Evolutionary conservation across 2,113 vertebrate species (phyloP), one percentile per base, ranked within the genome.

Genomic region (Cryptomyrus ogoouensis): DNA sequence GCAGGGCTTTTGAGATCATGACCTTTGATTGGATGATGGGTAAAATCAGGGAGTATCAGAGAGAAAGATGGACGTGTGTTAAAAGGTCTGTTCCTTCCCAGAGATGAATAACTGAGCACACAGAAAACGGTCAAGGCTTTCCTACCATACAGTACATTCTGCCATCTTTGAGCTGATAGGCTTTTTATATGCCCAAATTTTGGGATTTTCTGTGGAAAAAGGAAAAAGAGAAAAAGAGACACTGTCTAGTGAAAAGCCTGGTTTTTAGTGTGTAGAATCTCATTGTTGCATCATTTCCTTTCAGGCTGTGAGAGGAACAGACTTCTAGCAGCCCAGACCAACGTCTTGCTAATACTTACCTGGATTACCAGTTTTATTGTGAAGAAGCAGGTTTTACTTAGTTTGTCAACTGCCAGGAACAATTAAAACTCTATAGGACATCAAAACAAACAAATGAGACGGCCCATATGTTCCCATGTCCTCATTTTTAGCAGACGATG

Each of bases 271-370:
- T 83, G 21, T 24, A 84, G 17, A 80, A 80, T 70, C 27, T 70
- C 62, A 31, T 27, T 31, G 5, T 80, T 80, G 12, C 74, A 80
- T 80, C 74, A 80, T 42, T 35, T 80, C 35, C 35, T 19, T 42
- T 80, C 74, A 74, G 66, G 66, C n/a, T 74, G 66, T 74, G 66
- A 74, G 66, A 74, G n/a, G 66, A 74, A 74, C 66, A 31, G 66
- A 74, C 13, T 74, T 12, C 66, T 35, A 1, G 10, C 8, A 27
- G 66, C 1, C 12, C 66, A 80, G 74, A 42, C 15, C 74, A 42
- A 19, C 6, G 35, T 80, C 35, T 77, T 39, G 13, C 74, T 80
- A 80, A 80, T 42, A 19, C 31, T 80, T 80, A 80, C 74, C 74
- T 80, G 5, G 74, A 80, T 80, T 39, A 80, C 15, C 15, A 42